phyloP scores from a whole-genome alignment of 2,888 invertebrate genomes.

The Eucera pruinosa region DNA sequence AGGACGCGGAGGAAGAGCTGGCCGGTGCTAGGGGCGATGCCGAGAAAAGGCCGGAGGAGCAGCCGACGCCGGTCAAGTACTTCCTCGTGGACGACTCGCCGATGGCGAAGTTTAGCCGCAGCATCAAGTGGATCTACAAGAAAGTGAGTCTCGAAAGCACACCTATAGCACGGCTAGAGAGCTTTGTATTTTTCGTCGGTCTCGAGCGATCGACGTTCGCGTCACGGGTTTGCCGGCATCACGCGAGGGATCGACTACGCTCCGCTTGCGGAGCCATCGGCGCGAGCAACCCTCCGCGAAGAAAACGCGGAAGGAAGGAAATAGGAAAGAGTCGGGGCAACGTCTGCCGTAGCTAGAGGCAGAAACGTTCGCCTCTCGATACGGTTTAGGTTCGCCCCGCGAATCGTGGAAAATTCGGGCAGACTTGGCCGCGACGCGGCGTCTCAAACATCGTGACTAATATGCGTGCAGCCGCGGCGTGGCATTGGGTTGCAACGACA shows the following conservation, averaged over 20 bases:
- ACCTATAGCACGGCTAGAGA: constrained; percentile 1
- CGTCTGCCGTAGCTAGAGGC: too few relatives aligned
- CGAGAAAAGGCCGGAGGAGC: constrained; percentile 32
- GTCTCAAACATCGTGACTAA: too few relatives aligned
- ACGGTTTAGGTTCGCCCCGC: too few relatives aligned
- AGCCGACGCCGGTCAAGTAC: constrained; percentile 71
- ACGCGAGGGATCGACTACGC: too few relatives aligned
- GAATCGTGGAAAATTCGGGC: too few relatives aligned
- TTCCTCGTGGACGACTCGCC: constrained; percentile 79
- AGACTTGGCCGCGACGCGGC: too few relatives aligned
- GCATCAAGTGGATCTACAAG: constrained; percentile 79
- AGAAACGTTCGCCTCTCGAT: too few relatives aligned
- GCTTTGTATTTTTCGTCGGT: constrained; percentile 8
- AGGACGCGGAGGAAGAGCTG: constrained; percentile 28
- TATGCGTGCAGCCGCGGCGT: too few relatives aligned
- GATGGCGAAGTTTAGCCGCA: constrained; percentile 76
- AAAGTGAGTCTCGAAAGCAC: constrained; percentile 73
- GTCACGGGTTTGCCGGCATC: background rate
- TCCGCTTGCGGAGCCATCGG: background rate
- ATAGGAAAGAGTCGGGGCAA: too few relatives aligned
- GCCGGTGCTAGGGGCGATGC: constrained; percentile 11
- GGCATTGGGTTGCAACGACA: too few relatives aligned
- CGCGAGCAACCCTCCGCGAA: too few relatives aligned
- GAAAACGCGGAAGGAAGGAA: too few relatives aligned
- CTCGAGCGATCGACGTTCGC: background rate